Evolutionary conservation across 1,140 invertebrate genomes (phyloP).

Genomic region (Drosophila mayri): DNA sequence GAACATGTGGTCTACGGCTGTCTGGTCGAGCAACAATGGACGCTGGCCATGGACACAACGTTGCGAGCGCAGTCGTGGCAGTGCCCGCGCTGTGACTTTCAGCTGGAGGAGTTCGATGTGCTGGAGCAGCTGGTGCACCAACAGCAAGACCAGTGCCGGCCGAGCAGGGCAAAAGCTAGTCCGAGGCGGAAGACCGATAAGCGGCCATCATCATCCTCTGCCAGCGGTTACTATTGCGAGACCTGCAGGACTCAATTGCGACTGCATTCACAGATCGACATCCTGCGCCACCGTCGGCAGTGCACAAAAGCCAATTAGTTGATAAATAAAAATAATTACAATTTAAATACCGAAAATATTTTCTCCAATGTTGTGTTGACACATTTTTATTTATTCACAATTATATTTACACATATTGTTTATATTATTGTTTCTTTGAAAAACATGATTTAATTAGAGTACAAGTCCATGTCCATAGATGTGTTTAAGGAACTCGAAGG

Average conservation of each 20-base stretch:
- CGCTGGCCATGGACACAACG: slow-evolving; percentile 86
- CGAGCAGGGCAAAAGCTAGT: slow-evolving; percentile 74
- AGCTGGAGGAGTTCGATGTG: slow-evolving; percentile 85
- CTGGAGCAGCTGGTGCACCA: slow-evolving; percentile 86
- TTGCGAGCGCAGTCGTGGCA: slow-evolving; percentile 86
- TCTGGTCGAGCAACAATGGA: slow-evolving; percentile 88
- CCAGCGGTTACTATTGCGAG: slow-evolving; percentile 88
- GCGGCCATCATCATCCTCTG: not conserved
- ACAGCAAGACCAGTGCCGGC: slow-evolving; percentile 24
- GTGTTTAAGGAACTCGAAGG: not conserved
- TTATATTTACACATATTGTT: not conserved
- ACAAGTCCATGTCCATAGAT: not conserved
- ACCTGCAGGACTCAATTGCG: slow-evolving; percentile 89
- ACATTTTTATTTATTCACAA: slow-evolving; percentile 2
- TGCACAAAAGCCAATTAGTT: slow-evolving; percentile 73
- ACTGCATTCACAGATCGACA: slow-evolving; percentile 89
- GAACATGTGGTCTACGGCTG: slow-evolving; percentile 95
- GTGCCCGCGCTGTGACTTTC: slow-evolving; percentile 86
- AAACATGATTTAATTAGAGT: not conserved
- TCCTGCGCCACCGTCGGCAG: slow-evolving; percentile 90
- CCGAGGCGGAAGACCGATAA: not conserved
- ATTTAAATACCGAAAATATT: too few species aligned
- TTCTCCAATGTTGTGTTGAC: too few species aligned
- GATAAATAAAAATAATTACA: not conserved
- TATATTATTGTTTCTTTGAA: not conserved